Evolutionary conservation across 2,888 invertebrate species (phyloP).

Genomic region (Dicranocentrus wangi): DNA sequence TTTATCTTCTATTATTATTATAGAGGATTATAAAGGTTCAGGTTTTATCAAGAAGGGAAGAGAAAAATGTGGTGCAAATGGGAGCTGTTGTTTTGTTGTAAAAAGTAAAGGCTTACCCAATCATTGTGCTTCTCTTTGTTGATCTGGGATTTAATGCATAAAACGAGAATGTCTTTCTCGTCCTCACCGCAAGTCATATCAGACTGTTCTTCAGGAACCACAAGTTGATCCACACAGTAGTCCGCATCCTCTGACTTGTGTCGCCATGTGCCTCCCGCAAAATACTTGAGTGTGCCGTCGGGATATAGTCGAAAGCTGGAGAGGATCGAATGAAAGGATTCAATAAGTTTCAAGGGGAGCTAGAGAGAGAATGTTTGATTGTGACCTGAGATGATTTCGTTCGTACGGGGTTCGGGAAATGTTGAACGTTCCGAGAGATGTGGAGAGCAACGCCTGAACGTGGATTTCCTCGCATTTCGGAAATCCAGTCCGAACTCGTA

Average conservation of each 20-base stretch:
- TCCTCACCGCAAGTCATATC: constrained; percentile 52
- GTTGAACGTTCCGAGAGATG: constrained; percentile 30
- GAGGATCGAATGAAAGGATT: too few relatives aligned
- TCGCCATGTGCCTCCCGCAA: neutral
- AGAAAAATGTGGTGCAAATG: too few relatives aligned
- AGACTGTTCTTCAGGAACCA: neutral
- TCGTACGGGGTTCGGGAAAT: constrained; percentile 35
- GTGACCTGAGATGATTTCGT: neutral
- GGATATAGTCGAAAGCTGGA: constrained; percentile 30
- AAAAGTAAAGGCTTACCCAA: too few relatives aligned
- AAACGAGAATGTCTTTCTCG: constrained; percentile 57
- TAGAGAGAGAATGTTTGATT: neutral
- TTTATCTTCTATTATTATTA: too few relatives aligned
- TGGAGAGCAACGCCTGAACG: too few relatives aligned
- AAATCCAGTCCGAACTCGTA: constrained; percentile 41
- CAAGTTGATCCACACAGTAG: constrained; percentile 59
- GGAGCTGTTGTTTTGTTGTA: too few relatives aligned
- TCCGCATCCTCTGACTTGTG: constrained; percentile 34
- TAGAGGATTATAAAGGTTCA: too few relatives aligned
- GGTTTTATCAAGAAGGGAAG: too few relatives aligned
- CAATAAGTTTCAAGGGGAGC: too few relatives aligned
- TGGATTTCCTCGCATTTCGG: constrained; percentile 33
- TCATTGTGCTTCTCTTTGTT: constrained; percentile 12
- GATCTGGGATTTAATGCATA: constrained; percentile 18
- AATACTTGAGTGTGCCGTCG: constrained; percentile 47